These are phyloP conservation scores for Cacatua alba DNA, from an alignment of 2,113 vertebrate species.

Conservation along the genomic window DNA sequence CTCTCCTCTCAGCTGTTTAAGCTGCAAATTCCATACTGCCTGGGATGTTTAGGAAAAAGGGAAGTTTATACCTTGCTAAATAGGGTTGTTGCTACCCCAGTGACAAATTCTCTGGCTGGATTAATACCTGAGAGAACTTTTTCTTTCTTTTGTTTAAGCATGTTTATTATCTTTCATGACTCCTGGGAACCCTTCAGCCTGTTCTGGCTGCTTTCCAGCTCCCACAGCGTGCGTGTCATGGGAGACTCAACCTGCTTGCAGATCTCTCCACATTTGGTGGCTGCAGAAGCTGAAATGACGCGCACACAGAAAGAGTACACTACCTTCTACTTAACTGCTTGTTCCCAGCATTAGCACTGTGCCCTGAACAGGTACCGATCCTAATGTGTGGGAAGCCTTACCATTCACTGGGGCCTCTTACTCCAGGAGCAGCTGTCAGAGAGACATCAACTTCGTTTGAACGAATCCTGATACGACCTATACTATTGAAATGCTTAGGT, in stretches of 20 bases:
- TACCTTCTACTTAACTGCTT: background rate
- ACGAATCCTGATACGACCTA: background rate
- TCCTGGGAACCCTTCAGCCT: background rate
- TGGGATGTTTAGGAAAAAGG: conserved; percentile 51
- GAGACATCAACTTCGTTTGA: background rate
- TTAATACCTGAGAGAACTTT: background rate
- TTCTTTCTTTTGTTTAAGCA: background rate
- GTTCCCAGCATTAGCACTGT: background rate
- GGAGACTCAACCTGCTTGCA: background rate
- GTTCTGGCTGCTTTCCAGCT: background rate
- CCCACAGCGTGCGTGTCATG: fast-evolving
- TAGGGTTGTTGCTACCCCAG: background rate
- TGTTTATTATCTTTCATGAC: background rate
- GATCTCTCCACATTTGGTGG: background rate
- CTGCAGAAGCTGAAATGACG: background rate
- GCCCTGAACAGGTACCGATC: background rate
- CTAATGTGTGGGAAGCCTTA: background rate
- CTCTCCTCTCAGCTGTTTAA: conserved; percentile 38
- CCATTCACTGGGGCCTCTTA: background rate
- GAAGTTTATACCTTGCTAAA: conserved; percentile 59
- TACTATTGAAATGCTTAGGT: background rate
- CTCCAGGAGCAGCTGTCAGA: background rate
- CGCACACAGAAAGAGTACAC: background rate
- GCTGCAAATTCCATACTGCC: conserved; percentile 16
- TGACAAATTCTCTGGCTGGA: background rate